These are phyloP conservation scores for Ceratotherium simum DNA, from an alignment of 2,113 vertebrate species.

Conservation along the genomic window DNA sequence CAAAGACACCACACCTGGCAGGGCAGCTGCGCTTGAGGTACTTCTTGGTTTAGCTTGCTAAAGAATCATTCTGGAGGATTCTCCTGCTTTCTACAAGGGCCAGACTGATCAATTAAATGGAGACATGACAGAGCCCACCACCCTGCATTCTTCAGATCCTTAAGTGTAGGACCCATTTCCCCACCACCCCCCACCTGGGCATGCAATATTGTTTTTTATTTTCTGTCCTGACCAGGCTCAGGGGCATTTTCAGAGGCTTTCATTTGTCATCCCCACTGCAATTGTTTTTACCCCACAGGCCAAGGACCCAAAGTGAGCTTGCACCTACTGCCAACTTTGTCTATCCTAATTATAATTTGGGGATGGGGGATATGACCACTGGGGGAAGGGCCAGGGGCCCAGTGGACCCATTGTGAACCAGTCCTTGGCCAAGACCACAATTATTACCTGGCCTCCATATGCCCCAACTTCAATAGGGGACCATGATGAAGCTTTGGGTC, in stretches of 20 bases:
- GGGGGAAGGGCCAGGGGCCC: accelerated
- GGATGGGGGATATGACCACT: neutral
- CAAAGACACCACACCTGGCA: neutral
- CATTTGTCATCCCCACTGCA: neutral
- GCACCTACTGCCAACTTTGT: neutral
- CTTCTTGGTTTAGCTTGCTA: neutral
- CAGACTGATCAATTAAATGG: no score
- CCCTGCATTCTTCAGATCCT: neutral
- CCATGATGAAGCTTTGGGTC: no score
- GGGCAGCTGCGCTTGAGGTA: neutral
- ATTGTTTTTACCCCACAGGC: neutral
- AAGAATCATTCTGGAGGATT: neutral
- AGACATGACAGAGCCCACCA: neutral
- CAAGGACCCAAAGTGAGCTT: no score
- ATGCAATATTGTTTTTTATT: accelerated
- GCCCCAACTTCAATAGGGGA: neutral
- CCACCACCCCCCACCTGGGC: neutral
- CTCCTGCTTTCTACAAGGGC: neutral
- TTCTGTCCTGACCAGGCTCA: neutral
- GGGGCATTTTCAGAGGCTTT: neutral
- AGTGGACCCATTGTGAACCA: neutral
- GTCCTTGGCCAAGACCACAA: neutral
- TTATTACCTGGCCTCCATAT: no score
- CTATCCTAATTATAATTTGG: neutral
- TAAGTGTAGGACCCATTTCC: neutral